phyloP scores from a whole-genome alignment of 2,113 vertebrate genomes.

The Pseudolaguvia tuberculata region DNA sequence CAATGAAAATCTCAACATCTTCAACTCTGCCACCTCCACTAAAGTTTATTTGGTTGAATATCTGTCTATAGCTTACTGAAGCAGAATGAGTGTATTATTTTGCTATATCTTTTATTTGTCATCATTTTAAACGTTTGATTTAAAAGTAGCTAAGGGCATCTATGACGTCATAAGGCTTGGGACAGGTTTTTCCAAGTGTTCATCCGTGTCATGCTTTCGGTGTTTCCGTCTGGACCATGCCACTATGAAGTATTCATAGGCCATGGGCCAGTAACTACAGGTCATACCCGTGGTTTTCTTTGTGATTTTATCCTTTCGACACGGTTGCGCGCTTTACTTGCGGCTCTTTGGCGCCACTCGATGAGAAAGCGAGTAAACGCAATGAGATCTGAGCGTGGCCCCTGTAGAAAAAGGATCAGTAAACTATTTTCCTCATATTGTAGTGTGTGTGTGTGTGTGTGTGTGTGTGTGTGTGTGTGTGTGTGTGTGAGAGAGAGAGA shows the following conservation, averaged over 20 bases:
- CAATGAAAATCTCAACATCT: no score
- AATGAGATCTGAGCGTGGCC: slow-evolving; percentile 55
- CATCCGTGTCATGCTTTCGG: slow-evolving; percentile 17
- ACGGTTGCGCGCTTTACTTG: slow-evolving; percentile 58
- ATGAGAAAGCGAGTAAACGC: slow-evolving; percentile 72
- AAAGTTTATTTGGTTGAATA: no score
- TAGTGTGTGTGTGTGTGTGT: slow-evolving; percentile 43
- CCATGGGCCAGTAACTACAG: slow-evolving; percentile 16
- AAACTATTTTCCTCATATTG: slow-evolving; percentile 30
- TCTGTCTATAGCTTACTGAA: no score
- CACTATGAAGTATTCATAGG: slow-evolving; percentile 38
- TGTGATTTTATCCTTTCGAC: slow-evolving; percentile 48
- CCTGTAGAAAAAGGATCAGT: slow-evolving; percentile 40
- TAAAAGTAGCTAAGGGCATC: neutral
- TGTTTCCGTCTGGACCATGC: slow-evolving; percentile 19
- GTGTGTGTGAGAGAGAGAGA: neutral
- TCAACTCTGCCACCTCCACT: no score
- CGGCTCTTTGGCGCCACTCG: slow-evolving; percentile 88
- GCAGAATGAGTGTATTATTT: no score
- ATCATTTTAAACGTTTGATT: no score
- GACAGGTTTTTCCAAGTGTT: neutral
- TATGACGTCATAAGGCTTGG: neutral
- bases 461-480: neutral
- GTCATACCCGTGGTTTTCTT: slow-evolving; percentile 55
- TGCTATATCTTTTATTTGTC: no score